phyloP scores from a whole-genome alignment of 2,888 invertebrate species.

The Cephus spinipes region DNA sequence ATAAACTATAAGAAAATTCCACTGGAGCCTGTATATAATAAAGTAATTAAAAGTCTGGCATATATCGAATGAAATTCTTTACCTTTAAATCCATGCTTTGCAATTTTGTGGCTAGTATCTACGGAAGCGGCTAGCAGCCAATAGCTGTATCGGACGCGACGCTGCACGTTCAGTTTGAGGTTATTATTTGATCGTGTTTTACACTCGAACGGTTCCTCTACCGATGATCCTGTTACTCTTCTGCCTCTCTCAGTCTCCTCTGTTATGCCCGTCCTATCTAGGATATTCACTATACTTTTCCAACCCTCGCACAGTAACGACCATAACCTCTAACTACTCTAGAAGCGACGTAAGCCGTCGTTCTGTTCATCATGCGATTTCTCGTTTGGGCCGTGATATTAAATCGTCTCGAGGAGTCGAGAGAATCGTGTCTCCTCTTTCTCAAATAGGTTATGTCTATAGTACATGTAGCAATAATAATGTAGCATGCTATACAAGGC shows the following conservation, averaged over 20 bases:
- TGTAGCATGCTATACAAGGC: neutral
- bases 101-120: too few relatives aligned
- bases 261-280: neutral
- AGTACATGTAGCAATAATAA: neutral
- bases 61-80: neutral
- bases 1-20: neutral
- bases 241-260: neutral
- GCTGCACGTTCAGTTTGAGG: constrained; percentile 20
- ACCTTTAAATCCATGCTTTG: neutral
- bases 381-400: neutral
- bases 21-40: neutral
- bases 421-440: neutral
- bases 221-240: neutral
- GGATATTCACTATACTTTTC: neutral
- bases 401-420: neutral
- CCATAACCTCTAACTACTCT: neutral
- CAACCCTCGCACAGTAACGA: neutral
- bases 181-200: constrained; percentile 39
- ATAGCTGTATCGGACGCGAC: neutral
- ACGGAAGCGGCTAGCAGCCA: neutral
- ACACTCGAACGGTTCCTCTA: constrained; percentile 28
- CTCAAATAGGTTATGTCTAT: neutral
- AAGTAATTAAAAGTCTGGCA: neutral
- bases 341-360: neutral
- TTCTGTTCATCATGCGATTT: neutral